phyloP scores from a whole-genome alignment of 2,797 vertebrate species.

The Acrossocheilus fasciatus region DNA sequence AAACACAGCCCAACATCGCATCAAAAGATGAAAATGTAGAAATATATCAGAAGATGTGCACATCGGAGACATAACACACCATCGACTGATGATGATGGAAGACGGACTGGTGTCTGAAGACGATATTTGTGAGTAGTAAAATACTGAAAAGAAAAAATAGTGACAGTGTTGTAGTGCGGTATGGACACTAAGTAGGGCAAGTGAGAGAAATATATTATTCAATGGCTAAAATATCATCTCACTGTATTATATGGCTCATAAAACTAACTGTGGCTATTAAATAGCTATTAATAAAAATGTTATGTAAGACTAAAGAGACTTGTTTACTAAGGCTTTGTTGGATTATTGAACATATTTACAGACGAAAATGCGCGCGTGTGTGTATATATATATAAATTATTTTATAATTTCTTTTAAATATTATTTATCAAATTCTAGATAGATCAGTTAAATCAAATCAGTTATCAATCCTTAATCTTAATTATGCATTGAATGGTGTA shows the following conservation, averaged over 20 bases:
- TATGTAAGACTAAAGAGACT: background rate
- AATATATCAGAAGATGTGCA: background rate
- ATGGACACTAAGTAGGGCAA: background rate
- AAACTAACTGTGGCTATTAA: background rate
- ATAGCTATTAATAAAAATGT: background rate
- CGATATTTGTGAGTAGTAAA: conserved; percentile 73
- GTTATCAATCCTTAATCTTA: too few relatives aligned
- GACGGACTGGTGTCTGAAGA: conserved; percentile 76
- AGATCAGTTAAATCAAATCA: too few relatives aligned
- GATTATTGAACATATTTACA: background rate
- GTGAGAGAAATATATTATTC: background rate
- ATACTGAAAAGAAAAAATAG: background rate
- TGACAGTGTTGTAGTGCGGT: background rate
- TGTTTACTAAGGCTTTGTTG: background rate
- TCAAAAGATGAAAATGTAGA: conserved; percentile 22
- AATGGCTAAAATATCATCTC: background rate
- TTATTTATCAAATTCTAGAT: background rate
- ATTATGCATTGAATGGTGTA: too few relatives aligned
- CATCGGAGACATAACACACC: background rate
- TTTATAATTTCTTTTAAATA: too few relatives aligned
- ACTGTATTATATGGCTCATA: background rate
- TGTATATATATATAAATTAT: background rate
- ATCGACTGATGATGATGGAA: conserved; percentile 67
- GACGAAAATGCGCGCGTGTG: background rate
- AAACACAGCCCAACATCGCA: background rate